Percentiles rank a stretch among this genome's conserved stretches.
These are phyloP conservation scores for Poecile atricapillus DNA, from an alignment of 2,113 vertebrate genomes.

Conservation along the genomic window DNA sequence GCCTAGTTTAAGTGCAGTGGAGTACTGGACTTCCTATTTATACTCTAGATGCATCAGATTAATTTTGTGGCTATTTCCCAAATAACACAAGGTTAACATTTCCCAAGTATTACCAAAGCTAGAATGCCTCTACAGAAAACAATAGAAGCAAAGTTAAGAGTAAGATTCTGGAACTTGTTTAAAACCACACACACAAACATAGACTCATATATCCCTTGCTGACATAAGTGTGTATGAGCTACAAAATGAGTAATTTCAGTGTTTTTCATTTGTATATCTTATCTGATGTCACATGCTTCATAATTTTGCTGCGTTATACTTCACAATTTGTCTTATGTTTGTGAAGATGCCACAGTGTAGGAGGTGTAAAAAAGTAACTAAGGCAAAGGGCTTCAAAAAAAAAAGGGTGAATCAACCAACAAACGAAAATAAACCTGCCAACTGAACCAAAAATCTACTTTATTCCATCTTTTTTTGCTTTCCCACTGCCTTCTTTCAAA, in stretches of 20 bases:
- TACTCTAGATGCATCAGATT: not conserved
- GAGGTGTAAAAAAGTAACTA: not conserved
- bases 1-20: not conserved
- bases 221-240: not conserved
- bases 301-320: not conserved
- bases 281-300: not conserved
- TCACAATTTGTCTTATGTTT: not conserved
- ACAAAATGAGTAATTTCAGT: not conserved
- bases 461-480: not conserved
- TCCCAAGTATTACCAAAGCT: not conserved
- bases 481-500: not conserved
- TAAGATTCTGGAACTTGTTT: not conserved
- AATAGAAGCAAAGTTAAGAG: not conserved
- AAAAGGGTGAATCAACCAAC: not conserved
- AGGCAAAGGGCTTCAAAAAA: not conserved
- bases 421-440: not conserved
- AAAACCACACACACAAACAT: not conserved
- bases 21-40: not conserved
- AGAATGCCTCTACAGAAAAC: not conserved
- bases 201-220: not conserved
- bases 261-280: not conserved
- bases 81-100: not conserved
- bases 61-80: not conserved
- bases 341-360: not conserved
- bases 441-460: not conserved